Evolutionary conservation across 2,888 invertebrate genomes (phyloP).

Genomic region (Cheilosia grossa): DNA sequence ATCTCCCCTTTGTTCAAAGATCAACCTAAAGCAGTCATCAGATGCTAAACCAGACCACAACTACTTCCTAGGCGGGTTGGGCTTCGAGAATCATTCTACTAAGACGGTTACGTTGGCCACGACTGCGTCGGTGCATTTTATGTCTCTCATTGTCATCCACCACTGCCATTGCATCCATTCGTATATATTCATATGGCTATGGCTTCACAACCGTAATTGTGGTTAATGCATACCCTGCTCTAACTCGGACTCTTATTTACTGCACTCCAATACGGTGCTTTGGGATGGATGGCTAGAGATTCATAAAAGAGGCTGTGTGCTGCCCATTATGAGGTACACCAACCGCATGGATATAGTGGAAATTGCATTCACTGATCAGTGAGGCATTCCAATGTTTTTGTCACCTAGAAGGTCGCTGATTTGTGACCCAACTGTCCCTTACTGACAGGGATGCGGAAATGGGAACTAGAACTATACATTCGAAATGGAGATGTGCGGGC

Average conservation of each 20-base stretch:
- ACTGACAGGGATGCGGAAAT: conserved; percentile 43
- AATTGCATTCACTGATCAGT: conserved; percentile 24
- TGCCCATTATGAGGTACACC: conserved; percentile 31
- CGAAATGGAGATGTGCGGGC: no score
- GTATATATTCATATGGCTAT: conserved; percentile 24
- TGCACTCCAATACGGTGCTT: conserved; percentile 33
- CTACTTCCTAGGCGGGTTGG: conserved; percentile 28
- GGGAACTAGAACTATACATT: not conserved
- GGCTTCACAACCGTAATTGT: conserved; percentile 20
- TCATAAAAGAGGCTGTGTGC: conserved; percentile 23
- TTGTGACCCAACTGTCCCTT: conserved; percentile 53
- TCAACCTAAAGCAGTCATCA: conserved; percentile 50
- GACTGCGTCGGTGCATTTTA: conserved; percentile 12
- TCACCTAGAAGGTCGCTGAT: conserved; percentile 55
- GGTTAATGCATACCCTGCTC: conserved; percentile 33
- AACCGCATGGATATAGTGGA: conserved; percentile 15
- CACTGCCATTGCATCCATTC: conserved; percentile 18
- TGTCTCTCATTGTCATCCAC: conserved; percentile 36
- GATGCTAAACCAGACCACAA: conserved; percentile 38
- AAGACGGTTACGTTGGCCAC: conserved; percentile 19
- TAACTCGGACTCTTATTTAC: conserved; percentile 36
- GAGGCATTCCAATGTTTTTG: conserved; percentile 52
- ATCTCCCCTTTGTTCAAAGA: conserved; percentile 49
- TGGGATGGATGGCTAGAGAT: conserved; percentile 32
- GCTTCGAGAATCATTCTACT: conserved; percentile 41